These are phyloP conservation scores for Acanthosepion pharaonis DNA, from an alignment of 2,888 invertebrate genomes.

Conservation along the genomic window DNA sequence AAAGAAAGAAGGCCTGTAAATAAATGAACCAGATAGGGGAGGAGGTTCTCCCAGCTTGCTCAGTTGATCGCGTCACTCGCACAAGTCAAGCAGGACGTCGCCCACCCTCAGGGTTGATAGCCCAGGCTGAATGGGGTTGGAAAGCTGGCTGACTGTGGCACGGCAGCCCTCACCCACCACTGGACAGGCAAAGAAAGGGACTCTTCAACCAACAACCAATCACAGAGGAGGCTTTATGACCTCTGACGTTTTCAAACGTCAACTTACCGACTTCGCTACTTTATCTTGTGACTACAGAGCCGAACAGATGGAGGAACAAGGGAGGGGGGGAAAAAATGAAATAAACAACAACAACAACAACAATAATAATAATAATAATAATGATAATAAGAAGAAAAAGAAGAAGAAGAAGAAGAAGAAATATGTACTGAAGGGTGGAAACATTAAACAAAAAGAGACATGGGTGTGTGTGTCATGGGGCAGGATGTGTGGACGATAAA, in stretches of 20 bases:
- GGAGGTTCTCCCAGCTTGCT: background rate
- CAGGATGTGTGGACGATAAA: too few relatives aligned
- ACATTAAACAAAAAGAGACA: too few relatives aligned
- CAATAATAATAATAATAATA: too few relatives aligned
- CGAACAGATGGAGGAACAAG: background rate
- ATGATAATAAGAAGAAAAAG: too few relatives aligned
- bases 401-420: too few relatives aligned
- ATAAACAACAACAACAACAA: too few relatives aligned
- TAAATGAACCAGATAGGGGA: background rate
- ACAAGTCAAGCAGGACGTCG: constrained; percentile 15
- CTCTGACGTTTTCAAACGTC: background rate
- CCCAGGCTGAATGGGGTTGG: background rate
- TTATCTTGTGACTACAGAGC: background rate
- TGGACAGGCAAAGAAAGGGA: background rate
- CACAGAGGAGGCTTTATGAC: background rate
- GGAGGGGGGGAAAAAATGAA: too few relatives aligned
- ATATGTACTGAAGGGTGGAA: too few relatives aligned
- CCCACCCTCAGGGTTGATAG: background rate
- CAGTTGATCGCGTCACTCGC: background rate
- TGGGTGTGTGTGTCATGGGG: too few relatives aligned
- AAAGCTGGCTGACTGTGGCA: background rate
- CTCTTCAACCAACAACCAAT: background rate
- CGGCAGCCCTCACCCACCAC: background rate
- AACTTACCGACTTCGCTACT: background rate
- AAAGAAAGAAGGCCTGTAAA: background rate